Base-by-base conservation (phyloP, 2,797 vertebrate genomes). In the Euthynnus affinis region DNA sequence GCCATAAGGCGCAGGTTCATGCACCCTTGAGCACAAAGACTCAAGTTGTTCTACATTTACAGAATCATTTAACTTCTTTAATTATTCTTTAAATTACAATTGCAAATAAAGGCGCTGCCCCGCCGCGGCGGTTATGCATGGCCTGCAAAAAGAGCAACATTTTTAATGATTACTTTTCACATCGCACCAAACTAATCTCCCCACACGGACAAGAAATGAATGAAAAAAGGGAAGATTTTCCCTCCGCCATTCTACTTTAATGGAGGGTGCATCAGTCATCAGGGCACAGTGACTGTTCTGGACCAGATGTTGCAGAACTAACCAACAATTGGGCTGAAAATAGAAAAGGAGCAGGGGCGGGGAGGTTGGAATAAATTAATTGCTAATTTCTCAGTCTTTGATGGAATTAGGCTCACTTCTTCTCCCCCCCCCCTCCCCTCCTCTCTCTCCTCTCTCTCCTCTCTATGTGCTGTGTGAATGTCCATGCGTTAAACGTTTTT, bases 361-460 rank as follows among this genome's bases (percentile, higher is more conserved):
- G 88, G 95, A 89, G 96, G 96, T 95, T 96, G 95, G 97, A 98
- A 99, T 99, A 99, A 97, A 99, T 99, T 98, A 98, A 99, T 98
- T 96, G 95, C 94, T 97, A 96, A 97, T 98, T 98, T 97, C 95
- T 96, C 48, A 82, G 94, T 96, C 98, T 99, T 99, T 99, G 98
- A 99, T 98, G 98, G 98, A 97, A 98, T 99, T 99, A 99, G 96
- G 95, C 95, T 96, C 96, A 95, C 95, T 95, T 89, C 27, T 94
- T 96, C 96, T 96, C 96, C 94, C 96, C 93, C 95, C n/a, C n/a
- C n/a, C n/a, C n/a, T n/a, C n/a, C n/a, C n/a, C n/a, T n/a, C n/a
- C n/a, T n/a, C n/a, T n/a, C n/a, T n/a, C n/a, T n/a, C n/a, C n/a
- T n/a, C n/a, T n/a, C n/a, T n/a, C n/a, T n/a, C n/a, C n/a, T n/a